Conservation (phyloP, 2,797 vertebrate genomes). For the Enteromius anoplus region DNA sequence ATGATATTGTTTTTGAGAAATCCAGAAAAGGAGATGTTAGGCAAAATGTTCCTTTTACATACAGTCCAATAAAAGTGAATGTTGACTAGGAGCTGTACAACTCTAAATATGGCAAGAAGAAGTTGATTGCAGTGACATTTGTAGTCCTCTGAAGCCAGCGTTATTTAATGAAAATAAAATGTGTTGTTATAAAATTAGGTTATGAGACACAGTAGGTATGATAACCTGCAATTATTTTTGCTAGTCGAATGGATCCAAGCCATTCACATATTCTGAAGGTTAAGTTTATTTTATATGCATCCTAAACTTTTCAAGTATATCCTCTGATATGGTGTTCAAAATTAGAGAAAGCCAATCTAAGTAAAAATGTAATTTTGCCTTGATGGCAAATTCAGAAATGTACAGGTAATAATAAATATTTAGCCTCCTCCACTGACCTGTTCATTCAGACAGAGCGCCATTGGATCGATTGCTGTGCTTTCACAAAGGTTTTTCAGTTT, state of each 20-base stretch:
- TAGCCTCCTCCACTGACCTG: not conserved
- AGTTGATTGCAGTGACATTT: not conserved
- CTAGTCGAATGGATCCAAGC: not conserved
- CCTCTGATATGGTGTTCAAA: not conserved
- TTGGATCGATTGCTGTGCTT: not conserved
- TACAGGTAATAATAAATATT: not conserved
- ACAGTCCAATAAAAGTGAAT: not conserved
- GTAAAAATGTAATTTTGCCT: not conserved
- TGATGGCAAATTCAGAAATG: not conserved
- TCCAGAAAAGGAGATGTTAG: not conserved
- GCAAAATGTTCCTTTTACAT: not conserved
- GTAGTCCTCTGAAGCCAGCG: not conserved
- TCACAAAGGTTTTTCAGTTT: not conserved
- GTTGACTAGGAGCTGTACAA: not conserved
- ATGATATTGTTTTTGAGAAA: not conserved
- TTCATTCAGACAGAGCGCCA: not conserved
- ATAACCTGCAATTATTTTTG: not conserved
- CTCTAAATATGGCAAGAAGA: not conserved
- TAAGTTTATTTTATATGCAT: not conserved
- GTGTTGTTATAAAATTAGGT: not conserved
- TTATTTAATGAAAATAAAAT: no score
- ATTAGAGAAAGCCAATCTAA: not conserved
- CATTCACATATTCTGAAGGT: not conserved
- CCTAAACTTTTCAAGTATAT: not conserved
- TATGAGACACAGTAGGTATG: not conserved